These are phyloP conservation scores for Antheraea mylitta DNA, from an alignment of 1,140 invertebrate species.

Conservation along the genomic window DNA sequence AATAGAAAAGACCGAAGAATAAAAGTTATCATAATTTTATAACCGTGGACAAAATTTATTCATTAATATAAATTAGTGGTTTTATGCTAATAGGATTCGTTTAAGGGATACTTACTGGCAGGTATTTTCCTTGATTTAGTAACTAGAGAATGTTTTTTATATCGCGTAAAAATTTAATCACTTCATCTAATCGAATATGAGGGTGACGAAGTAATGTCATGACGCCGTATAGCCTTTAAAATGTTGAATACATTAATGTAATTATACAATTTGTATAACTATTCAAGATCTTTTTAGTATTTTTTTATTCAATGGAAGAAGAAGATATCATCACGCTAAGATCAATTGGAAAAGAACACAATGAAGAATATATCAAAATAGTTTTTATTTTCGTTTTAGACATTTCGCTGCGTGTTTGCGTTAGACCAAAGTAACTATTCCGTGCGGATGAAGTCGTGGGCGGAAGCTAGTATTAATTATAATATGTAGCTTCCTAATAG, in stretches of 20 bases:
- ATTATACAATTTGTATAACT: background rate
- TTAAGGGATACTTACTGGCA: conserved; percentile 25
- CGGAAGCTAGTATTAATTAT: too few species aligned
- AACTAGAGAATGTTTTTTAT: conserved; percentile 34
- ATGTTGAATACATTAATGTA: background rate
- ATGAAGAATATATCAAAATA: too few species aligned
- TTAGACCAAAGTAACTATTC: too few species aligned
- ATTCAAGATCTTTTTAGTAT: too few species aligned
- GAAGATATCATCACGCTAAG: too few species aligned
- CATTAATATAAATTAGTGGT: conserved; percentile 46
- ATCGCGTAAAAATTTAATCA: conserved; percentile 50
- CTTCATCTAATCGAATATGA: conserved; percentile 44
- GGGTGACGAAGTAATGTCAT: conserved; percentile 5
- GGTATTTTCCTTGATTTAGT: conserved; percentile 19
- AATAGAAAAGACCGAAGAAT: background rate
- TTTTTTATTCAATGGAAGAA: too few species aligned
- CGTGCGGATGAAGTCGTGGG: too few species aligned
- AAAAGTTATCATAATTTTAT: conserved; percentile 4
- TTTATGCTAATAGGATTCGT: conserved; percentile 36
- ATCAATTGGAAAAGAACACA: too few species aligned
- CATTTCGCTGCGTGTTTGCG: too few species aligned
- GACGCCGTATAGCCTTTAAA: background rate
- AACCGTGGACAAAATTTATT: conserved; percentile 42
- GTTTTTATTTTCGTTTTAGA: too few species aligned
- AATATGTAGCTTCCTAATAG: too few species aligned